These are phyloP conservation scores for Antechinus flavipes DNA, from an alignment of 2,113 vertebrate species.

Conservation along the genomic window DNA sequence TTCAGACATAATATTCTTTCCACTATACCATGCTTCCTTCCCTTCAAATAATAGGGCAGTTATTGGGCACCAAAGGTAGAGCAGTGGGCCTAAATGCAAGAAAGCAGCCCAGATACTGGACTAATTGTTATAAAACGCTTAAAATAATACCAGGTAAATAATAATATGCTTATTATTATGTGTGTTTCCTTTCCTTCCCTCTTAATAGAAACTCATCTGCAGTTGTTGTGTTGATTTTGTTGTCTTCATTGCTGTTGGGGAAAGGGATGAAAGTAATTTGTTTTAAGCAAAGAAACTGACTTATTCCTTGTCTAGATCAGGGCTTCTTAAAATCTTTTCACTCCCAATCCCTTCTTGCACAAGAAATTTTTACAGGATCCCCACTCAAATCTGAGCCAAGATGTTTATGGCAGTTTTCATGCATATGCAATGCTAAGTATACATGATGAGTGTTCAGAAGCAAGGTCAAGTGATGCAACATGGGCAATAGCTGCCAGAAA, in stretches of 20 bases:
- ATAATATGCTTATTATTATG: background rate
- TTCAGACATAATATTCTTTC: background rate
- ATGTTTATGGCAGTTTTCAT: too few relatives aligned
- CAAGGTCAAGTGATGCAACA: too few relatives aligned
- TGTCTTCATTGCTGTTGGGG: background rate
- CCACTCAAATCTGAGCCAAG: too few relatives aligned
- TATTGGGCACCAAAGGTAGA: background rate
- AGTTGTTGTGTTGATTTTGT: background rate
- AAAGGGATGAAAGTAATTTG: background rate
- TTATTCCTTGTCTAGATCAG: background rate
- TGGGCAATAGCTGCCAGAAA: too few relatives aligned
- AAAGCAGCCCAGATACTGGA: background rate
- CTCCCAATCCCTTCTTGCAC: too few relatives aligned
- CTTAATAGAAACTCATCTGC: background rate
- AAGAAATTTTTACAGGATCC: too few relatives aligned
- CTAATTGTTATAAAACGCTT: background rate
- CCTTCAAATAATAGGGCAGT: background rate
- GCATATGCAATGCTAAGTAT: too few relatives aligned
- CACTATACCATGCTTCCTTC: background rate
- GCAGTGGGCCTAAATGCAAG: background rate
- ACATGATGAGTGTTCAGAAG: too few relatives aligned
- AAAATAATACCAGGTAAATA: background rate
- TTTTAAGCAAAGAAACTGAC: background rate
- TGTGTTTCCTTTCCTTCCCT: background rate
- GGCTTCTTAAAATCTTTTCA: too few relatives aligned